phyloP scores from a whole-genome alignment of 2,113 vertebrate species.

The Anarrhichthys ocellatus region DNA sequence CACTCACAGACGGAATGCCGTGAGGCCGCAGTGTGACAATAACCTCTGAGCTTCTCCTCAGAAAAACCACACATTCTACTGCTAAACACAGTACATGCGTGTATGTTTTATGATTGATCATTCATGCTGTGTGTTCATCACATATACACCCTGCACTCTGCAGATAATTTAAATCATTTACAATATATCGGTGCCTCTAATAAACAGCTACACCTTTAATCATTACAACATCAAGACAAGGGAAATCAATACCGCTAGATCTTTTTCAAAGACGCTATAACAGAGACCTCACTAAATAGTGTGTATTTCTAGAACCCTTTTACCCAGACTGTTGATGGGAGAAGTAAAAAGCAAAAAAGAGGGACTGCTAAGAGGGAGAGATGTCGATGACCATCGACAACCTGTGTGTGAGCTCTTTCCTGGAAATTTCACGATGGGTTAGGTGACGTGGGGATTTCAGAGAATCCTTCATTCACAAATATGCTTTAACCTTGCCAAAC shows the following conservation, averaged over 20 bases:
- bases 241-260: background rate
- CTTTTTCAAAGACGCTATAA: background rate
- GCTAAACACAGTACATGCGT: background rate
- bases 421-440: slow-evolving; percentile 21
- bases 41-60: slow-evolving; percentile 6
- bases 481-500: background rate
- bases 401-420: slow-evolving; percentile 15
- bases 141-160: background rate
- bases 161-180: background rate
- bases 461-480: slow-evolving; percentile 4
- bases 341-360: background rate
- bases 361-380: background rate
- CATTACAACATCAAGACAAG: background rate
- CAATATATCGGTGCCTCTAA: background rate
- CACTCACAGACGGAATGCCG: slow-evolving; percentile 26
- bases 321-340: background rate
- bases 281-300: background rate
- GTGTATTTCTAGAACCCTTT: background rate
- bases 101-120: background rate
- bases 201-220: background rate
- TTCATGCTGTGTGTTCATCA: background rate
- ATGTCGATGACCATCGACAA: slow-evolving; percentile 8
- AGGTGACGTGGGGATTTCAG: slow-evolving; percentile 19
- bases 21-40: background rate
- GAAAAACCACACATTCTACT: background rate